Evolutionary conservation across 2,888 invertebrate species (phyloP), one percentile per base, ranked within the genome.

Genomic region (Ennomos quercinarius): DNA sequence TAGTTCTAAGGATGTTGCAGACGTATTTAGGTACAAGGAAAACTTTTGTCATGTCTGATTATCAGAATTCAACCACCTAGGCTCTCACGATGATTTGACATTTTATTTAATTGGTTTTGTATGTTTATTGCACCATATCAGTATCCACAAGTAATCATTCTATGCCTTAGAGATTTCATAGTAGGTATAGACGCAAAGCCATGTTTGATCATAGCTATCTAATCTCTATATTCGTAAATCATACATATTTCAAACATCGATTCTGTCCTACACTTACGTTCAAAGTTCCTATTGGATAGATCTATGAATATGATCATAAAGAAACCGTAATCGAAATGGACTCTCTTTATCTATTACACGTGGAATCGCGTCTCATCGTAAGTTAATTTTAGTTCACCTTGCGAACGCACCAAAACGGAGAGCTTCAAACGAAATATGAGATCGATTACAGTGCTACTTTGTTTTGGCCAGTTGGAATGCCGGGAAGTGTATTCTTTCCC

Each of bases 321-420:
- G 56, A 58, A 64, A 59, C 63, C 65, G 45, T 64, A 64, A 64
- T 55, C 61, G 57, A 61, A 57, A 60, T 44, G 68, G 72, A 61
- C 67, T 67, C 65, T 73, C 67, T 70, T 72, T 69, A 71, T 70
- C 74, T 72, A 77, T 73, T 72, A 76, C 75, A 78, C 74, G 75
- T 77, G 75, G 73, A 78, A 77, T 75, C 74, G 72, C 77, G 75
- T 78, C 78, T 80, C 81, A 76, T 79, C 79, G 73, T 67, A 70
- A 74, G 79, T 75, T 84, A 84, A 81, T 78, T 85, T 81, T 84
- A 84, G 83, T 76, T 79, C 76, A 80, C 77, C 76, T 79, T 77
- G 81, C 72, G 76, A 79, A 80, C 78, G 74, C 66, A 80, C 74
- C 70, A 74, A 74, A 81, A 81, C 84, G 80, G 81, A 84, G 81